Conservation (phyloP, 2,113 vertebrate genomes). For the Protobothrops flavoviridis region DNA sequence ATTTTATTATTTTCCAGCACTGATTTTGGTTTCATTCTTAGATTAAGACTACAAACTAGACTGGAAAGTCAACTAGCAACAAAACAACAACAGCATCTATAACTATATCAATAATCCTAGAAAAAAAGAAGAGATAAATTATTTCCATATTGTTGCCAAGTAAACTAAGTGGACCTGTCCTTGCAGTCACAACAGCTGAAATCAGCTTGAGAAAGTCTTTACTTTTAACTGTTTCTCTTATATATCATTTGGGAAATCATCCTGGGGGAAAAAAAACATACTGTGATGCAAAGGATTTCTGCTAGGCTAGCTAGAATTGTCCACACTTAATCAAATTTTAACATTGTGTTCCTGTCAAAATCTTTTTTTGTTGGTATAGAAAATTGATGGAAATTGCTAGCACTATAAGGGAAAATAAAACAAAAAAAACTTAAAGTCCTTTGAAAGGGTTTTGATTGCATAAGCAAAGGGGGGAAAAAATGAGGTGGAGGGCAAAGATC, state of each 20-base stretch:
- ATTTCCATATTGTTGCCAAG: neutral
- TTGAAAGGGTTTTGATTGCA: neutral
- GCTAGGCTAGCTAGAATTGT: conserved; percentile 6
- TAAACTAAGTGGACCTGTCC: neutral
- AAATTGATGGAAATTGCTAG: neutral
- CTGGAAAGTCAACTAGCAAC: neutral
- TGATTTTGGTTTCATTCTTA: neutral
- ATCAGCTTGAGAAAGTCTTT: neutral
- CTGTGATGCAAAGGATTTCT: neutral
- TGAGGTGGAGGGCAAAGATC: neutral
- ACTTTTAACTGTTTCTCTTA: neutral
- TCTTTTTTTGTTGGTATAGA: neutral
- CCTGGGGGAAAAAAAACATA: neutral
- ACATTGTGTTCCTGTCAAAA: neutral
- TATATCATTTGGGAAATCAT: neutral
- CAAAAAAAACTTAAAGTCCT: neutral
- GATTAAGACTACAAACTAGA: neutral
- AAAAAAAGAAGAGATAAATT: neutral
- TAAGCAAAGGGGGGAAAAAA: neutral
- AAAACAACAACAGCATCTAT: neutral
- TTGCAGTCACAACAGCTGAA: neutral
- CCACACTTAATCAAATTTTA: conserved; percentile 27
- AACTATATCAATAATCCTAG: neutral
- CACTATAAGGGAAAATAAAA: neutral
- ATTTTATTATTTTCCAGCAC: neutral